phyloP scores from a whole-genome alignment of 1,140 invertebrate species.

The Drosophila chauvacae region DNA sequence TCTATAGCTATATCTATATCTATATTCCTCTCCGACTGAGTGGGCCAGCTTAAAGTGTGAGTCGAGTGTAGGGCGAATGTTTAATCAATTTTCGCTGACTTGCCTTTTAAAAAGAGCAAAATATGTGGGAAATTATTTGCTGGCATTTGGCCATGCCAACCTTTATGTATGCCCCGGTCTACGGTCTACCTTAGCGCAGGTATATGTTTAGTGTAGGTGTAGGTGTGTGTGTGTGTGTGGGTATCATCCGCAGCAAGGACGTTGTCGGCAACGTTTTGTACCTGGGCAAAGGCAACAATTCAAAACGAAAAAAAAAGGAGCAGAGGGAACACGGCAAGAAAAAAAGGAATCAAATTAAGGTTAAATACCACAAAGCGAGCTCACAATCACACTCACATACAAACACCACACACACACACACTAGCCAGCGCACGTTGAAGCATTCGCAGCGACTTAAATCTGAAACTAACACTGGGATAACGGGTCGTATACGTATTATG shows the following conservation, averaged over 20 bases:
- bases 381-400: constrained; percentile 23
- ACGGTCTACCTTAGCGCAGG: not conserved
- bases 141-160: constrained; percentile 50
- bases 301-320: not conserved
- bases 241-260: constrained; percentile 64
- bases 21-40: not conserved
- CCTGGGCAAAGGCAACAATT: constrained; percentile 50
- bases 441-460: constrained; percentile 58
- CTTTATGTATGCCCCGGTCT: constrained; percentile 19
- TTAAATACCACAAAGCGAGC: constrained; percentile 81
- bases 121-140: constrained; percentile 47
- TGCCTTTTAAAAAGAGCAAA: constrained; percentile 37
- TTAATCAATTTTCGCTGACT: constrained; percentile 72
- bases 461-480: constrained; percentile 44
- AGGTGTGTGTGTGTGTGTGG: constrained; percentile 16
- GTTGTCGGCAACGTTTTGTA: constrained; percentile 61
- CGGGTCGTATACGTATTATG: constrained; percentile 40
- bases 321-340: constrained; percentile 26
- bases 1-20: constrained; percentile 4
- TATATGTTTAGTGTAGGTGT: not conserved
- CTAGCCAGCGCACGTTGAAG: not conserved
- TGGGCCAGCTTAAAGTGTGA: constrained; percentile 38
- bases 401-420: constrained; percentile 4
- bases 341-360: constrained; percentile 81
- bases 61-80: constrained; percentile 52